phyloP scores from a whole-genome alignment of 2,113 vertebrate species.

The Misgurnus anguillicaudatus region DNA sequence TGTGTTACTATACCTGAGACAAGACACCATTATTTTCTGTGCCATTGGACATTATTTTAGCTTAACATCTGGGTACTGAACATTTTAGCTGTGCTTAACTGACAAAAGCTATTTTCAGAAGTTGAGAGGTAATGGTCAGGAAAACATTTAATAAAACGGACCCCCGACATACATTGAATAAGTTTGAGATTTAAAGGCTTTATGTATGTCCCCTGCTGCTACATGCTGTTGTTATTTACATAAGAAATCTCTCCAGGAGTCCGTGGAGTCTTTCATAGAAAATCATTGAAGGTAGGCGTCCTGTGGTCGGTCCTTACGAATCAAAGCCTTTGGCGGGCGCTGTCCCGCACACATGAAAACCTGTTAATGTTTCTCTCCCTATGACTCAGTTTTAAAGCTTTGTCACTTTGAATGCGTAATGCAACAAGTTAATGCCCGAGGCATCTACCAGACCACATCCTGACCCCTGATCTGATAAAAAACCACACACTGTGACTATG shows the following conservation, averaged over 20 bases:
- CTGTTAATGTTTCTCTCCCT: slow-evolving; percentile 20
- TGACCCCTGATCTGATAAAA: slow-evolving; percentile 17
- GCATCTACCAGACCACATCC: neutral
- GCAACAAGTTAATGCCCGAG: neutral
- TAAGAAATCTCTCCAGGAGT: slow-evolving; percentile 32
- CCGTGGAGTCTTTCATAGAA: neutral
- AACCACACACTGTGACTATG: too few relatives aligned
- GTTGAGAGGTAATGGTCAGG: neutral
- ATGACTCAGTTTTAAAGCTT: slow-evolving; percentile 15
- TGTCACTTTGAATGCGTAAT: slow-evolving; percentile 5
- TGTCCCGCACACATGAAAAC: neutral
- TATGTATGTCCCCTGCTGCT: slow-evolving; percentile 44
- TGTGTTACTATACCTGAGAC: too few relatives aligned
- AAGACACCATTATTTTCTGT: neutral
- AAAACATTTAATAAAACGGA: neutral
- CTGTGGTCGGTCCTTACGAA: slow-evolving; percentile 25
- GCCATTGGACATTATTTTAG: neutral
- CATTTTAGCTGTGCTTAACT: too few relatives aligned
- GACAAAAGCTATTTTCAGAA: too few relatives aligned
- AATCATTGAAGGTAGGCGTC: slow-evolving; percentile 23
- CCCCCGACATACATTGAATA: neutral
- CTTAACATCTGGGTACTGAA: too few relatives aligned
- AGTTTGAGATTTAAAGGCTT: neutral
- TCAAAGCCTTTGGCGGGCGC: slow-evolving; percentile 14
- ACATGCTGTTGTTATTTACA: slow-evolving; percentile 45